Conservation (phyloP, 2,888 invertebrate species). For the Dolichopus griseipennis region DNA sequence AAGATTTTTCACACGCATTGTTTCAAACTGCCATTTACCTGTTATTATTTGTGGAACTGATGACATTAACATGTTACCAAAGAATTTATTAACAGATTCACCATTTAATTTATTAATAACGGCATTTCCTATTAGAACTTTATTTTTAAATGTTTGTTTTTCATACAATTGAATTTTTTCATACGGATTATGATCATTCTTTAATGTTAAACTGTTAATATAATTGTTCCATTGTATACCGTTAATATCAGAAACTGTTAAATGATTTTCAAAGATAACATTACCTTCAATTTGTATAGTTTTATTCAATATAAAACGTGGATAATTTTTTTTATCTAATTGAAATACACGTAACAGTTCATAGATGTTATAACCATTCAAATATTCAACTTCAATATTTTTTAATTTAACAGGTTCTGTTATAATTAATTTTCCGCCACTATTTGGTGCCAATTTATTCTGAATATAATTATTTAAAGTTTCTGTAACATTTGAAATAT, state of each 20-base stretch:
- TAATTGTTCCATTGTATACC: conserved; percentile 30
- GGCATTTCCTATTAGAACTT: conserved; percentile 18
- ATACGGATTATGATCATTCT: neutral
- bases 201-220: conserved; percentile 24
- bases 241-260: conserved; percentile 30
- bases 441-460: conserved; percentile 24
- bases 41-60: neutral
- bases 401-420: conserved; percentile 22
- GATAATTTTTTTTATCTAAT: conserved; percentile 17
- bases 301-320: conserved; percentile 30
- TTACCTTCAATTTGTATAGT: conserved; percentile 34
- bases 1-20: neutral
- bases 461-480: conserved; percentile 26
- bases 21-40: neutral
- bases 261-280: conserved; percentile 27
- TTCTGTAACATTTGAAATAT: conserved; percentile 10
- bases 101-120: neutral
- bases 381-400: conserved; percentile 28
- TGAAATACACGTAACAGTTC: conserved; percentile 27
- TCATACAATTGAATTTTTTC: conserved; percentile 24
- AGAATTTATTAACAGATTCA: neutral
- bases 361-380: conserved; percentile 32
- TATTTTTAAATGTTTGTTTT: conserved; percentile 25
- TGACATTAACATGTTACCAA: neutral
- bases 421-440: conserved; percentile 27